A percentile compares a stretch with the other conserved stretches of the same genome.
These are phyloP conservation scores for Macrobrachium nipponense DNA, from an alignment of 1,140 invertebrate species.

Conservation along the genomic window DNA sequence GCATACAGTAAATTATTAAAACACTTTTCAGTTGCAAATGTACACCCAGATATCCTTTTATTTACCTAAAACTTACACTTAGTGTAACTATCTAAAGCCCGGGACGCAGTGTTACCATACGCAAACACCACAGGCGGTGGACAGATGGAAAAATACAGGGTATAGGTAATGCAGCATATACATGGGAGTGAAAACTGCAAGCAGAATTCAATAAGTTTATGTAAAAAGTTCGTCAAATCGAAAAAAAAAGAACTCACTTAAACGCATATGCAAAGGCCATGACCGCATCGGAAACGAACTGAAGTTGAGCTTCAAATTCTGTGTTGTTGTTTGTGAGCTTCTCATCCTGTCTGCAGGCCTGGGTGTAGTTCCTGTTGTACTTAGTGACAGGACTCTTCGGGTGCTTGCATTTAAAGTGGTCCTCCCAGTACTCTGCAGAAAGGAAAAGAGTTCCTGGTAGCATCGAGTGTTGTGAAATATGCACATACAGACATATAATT, in stretches of 20 bases:
- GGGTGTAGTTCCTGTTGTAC: slow-evolving; percentile 81
- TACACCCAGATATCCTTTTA: too few relatives aligned
- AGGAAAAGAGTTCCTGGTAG: background rate
- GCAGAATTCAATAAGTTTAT: background rate
- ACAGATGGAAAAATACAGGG: too few relatives aligned
- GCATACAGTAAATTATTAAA: too few relatives aligned
- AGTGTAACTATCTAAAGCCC: too few relatives aligned
- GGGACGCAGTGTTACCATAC: too few relatives aligned
- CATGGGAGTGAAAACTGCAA: background rate
- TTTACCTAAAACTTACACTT: too few relatives aligned
- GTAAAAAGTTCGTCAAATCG: background rate
- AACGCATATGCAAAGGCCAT: slow-evolving; percentile 91
- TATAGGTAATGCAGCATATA: too few relatives aligned
- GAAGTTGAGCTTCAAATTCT: slow-evolving; percentile 88
- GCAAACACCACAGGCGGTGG: too few relatives aligned
- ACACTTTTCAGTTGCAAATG: too few relatives aligned
- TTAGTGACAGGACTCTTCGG: slow-evolving; percentile 82
- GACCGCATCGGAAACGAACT: slow-evolving; percentile 93
- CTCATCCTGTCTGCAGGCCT: slow-evolving; percentile 78
- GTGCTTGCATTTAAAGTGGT: slow-evolving; percentile 87
- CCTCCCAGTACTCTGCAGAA: slow-evolving; percentile 89
- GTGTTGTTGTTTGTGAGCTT: slow-evolving; percentile 80
- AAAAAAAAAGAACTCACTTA: slow-evolving; percentile 72
- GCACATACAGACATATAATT: background rate
- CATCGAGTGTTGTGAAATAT: background rate